Evolutionary conservation across 2,113 vertebrate genomes (phyloP), one percentile per base, ranked within the genome.

Genomic region (Grus americana): DNA sequence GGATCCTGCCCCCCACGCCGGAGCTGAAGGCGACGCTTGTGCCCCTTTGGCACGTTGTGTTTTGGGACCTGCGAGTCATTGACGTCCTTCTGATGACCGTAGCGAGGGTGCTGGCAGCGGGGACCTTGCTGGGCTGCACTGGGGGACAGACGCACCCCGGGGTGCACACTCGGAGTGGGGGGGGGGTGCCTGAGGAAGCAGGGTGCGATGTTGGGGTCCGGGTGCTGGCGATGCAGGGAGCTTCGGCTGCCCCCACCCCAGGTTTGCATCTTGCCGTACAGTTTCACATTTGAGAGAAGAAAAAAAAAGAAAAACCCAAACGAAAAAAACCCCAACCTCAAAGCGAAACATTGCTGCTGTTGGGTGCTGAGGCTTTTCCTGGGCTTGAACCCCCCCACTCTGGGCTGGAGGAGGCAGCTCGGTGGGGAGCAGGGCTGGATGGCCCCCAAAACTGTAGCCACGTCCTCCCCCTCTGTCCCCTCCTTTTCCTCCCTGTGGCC

Each of bases 321-420:
- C 38, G 6, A 44, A 12, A 42, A 42, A 42, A 42, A 42, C 12
- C 44, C 47, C 47, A 40, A 32, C 10, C 30, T 58, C 42, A 2
- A 36, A 92, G 76, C 1, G 23, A 29, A 58, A 27, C 47, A 4
- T 23, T 0, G 2, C 47, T 62, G 59, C 49, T 0, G 0, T 14
- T 19, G 55, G 55, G 36, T 0, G 0, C 54, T 0, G 26, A 17
- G 38, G 63, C 36, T 79, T 63, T 9, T 66, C 21, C 32, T 66
- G n/a, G 32, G 7, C 79, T 72, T 29, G 6, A 5, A 16, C 19
- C 13, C 23, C 40, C 44, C 30, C 6, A 17, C 6, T 14, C 15
- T 17, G 11, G 40, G 46, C 8, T 6, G 2, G 52, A 54, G 50
- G 63, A 55, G 42, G 62, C 68, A 62, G 42, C 49, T 83, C 17